Conservation (phyloP, 2,113 vertebrate genomes). For the Eurystomus gularis region DNA sequence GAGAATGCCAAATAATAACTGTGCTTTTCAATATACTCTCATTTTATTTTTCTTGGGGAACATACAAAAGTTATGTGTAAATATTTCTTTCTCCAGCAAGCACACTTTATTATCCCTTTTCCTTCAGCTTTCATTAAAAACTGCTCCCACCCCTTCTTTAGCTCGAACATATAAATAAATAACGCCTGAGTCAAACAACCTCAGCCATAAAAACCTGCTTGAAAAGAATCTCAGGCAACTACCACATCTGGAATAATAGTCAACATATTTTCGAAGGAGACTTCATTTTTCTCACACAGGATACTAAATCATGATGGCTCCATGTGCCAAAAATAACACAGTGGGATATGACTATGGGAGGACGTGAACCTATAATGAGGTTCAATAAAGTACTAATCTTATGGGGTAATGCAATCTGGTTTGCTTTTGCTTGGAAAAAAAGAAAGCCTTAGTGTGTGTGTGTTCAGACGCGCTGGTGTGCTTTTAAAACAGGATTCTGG, state of each 20-base stretch:
- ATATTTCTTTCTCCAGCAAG: slow-evolving; percentile 56
- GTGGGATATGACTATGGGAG: slow-evolving; percentile 58
- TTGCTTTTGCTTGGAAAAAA: slow-evolving; percentile 48
- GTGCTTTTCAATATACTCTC: neutral
- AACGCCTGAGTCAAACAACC: slow-evolving; percentile 50
- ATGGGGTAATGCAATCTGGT: slow-evolving; percentile 49
- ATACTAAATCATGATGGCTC: slow-evolving; percentile 52
- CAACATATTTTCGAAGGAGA: slow-evolving; percentile 58
- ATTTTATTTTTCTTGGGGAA: slow-evolving; percentile 49
- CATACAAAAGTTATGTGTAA: slow-evolving; percentile 48
- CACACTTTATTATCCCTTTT: slow-evolving; percentile 57
- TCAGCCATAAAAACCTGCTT: slow-evolving; percentile 56
- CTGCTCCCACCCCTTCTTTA: neutral
- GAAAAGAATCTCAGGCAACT: slow-evolving; percentile 64
- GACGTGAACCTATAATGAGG: slow-evolving; percentile 59
- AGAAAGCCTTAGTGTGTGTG: neutral
- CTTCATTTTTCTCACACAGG: slow-evolving; percentile 62
- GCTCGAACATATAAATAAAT: slow-evolving; percentile 65
- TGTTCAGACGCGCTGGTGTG: neutral
- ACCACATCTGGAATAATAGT: slow-evolving; percentile 73
- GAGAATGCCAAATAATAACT: slow-evolving; percentile 45
- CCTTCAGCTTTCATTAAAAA: slow-evolving; percentile 30
- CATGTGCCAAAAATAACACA: slow-evolving; percentile 63
- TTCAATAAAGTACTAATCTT: slow-evolving; percentile 65
- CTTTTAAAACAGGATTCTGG: neutral